phyloP scores from a whole-genome alignment of 2,797 vertebrate species.

The Oreochromis grahami region DNA sequence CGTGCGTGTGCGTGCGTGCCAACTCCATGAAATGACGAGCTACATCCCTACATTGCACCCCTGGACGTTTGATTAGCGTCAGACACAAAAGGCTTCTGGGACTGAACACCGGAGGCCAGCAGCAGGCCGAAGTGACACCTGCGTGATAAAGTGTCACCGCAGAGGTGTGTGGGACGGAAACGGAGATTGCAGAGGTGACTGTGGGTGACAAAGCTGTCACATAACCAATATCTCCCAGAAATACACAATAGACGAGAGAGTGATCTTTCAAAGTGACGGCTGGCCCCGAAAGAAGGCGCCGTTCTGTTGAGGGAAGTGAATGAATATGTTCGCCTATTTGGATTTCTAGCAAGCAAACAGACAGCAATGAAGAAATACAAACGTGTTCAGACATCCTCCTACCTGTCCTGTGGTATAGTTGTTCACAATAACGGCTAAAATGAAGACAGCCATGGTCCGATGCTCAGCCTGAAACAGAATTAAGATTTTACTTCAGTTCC shows the following conservation, averaged over 20 bases:
- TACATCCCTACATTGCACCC: constrained; percentile 9
- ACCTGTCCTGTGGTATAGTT: constrained; percentile 97
- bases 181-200: constrained; percentile 44
- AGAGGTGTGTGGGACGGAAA: constrained; percentile 9
- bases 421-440: constrained; percentile 96
- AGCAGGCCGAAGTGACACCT: constrained; percentile 28
- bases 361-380: neutral
- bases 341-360: neutral
- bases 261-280: constrained; percentile 38
- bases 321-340: neutral
- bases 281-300: neutral
- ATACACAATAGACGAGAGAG: constrained; percentile 26
- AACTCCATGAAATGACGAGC: constrained; percentile 16
- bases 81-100: constrained; percentile 45
- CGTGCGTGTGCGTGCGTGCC: neutral
- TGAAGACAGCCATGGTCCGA: constrained; percentile 97
- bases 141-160: constrained; percentile 35
- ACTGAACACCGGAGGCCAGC: constrained; percentile 16
- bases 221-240: constrained; percentile 41
- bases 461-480: constrained; percentile 86
- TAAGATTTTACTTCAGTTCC: neutral
- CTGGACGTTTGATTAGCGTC: constrained; percentile 30
- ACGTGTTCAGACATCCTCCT: neutral
- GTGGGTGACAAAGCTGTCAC: constrained; percentile 49
- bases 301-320: constrained; percentile 6